Evolutionary conservation across 2,797 vertebrate genomes (phyloP).

Genomic region (Danio choprae): DNA sequence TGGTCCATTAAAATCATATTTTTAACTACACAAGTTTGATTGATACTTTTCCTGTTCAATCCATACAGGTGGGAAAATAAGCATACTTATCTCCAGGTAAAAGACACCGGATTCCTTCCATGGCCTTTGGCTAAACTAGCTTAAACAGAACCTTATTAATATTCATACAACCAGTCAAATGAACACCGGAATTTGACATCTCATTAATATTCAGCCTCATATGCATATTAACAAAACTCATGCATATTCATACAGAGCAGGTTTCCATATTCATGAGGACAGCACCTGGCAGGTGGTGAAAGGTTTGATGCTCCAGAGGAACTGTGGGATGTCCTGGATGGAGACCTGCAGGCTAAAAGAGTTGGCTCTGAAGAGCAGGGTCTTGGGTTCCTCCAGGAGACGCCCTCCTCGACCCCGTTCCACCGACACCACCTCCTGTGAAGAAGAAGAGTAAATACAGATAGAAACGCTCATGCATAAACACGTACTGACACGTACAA

Average conservation of each 20-base stretch:
- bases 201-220: conserved; percentile 53
- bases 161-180: conserved; percentile 49
- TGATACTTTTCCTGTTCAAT: neutral
- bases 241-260: conserved; percentile 30
- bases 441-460: neutral
- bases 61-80: neutral
- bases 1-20: neutral
- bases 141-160: conserved; percentile 23
- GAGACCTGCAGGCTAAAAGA: conserved; percentile 96
- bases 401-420: conserved; percentile 90
- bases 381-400: conserved; percentile 93
- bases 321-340: conserved; percentile 94
- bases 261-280: conserved; percentile 49
- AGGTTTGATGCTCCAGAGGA: conserved; percentile 97
- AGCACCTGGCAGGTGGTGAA: conserved; percentile 96
- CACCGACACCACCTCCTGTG: conserved; percentile 89
- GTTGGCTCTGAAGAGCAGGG: conserved; percentile 91
- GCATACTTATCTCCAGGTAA: conserved; percentile 9
- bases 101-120: neutral
- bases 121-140: conserved; percentile 16
- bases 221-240: conserved; percentile 51
- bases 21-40: neutral
- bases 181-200: conserved; percentile 28
- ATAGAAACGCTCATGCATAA: conserved; percentile 3
- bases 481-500: conserved; percentile 4